phyloP scores from a whole-genome alignment of 2,888 invertebrate genomes.

The Flexamia atlantica region DNA sequence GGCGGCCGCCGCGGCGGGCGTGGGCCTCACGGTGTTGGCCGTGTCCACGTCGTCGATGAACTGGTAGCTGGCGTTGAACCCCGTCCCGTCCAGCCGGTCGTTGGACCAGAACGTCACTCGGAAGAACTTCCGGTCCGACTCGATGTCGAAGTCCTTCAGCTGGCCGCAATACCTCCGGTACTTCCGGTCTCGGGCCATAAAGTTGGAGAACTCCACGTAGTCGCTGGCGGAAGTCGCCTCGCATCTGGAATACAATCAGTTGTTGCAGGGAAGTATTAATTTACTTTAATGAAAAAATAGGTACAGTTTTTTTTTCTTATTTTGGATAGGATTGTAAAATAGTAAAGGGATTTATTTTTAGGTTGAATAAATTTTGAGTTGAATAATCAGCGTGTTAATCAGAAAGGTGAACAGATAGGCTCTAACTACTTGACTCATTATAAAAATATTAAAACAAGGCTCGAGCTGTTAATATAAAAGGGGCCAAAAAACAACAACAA shows the following conservation, averaged over 20 bases:
- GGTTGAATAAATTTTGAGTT: too few species aligned
- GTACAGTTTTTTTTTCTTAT: too few species aligned
- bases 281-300: too few species aligned
- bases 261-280: too few species aligned
- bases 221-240: constrained; percentile 95
- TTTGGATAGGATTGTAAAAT: too few species aligned
- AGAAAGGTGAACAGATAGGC: too few species aligned
- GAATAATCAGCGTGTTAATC: too few species aligned
- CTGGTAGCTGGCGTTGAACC: constrained; percentile 95
- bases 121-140: constrained; percentile 95
- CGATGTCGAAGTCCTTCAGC: constrained; percentile 87
- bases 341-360: background rate
- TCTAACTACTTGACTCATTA: too few species aligned
- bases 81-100: constrained; percentile 94
- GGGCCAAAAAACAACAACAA: too few species aligned
- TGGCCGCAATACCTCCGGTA: constrained; percentile 94
- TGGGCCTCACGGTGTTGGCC: constrained; percentile 68
- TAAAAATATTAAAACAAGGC: too few species aligned
- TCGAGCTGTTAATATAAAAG: too few species aligned
- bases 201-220: constrained; percentile 98
- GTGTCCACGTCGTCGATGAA: constrained; percentile 83
- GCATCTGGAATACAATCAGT: constrained; percentile 83
- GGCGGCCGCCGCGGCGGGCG: background rate
- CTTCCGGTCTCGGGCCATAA: constrained; percentile 92
- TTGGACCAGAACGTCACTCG: constrained; percentile 97